Percentiles rank a stretch among this genome's conserved stretches.
Conservation (phyloP, 53 echinoderm and acorn worm species). For the Echinometra lucunter region DNA sequence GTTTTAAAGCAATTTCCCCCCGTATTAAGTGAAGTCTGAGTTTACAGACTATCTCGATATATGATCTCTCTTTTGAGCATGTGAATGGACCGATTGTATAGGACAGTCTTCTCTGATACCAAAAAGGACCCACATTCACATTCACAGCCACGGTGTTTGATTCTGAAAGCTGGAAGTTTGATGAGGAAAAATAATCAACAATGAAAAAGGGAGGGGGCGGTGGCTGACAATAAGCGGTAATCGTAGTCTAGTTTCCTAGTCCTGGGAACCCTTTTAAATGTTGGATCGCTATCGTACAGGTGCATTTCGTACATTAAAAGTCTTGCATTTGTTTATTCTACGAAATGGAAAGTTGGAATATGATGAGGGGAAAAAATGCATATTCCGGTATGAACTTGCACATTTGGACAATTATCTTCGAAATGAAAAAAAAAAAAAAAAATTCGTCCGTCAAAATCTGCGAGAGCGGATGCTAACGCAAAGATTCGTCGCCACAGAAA, state of each 20-base stretch:
- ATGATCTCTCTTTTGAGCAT: not conserved
- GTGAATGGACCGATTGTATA: not conserved
- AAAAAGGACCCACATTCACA: too few species aligned
- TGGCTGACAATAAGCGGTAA: not conserved
- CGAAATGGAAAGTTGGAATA: too few species aligned
- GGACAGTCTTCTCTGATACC: not conserved
- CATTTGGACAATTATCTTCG: too few species aligned
- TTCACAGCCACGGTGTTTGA: too few species aligned
- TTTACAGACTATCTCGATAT: too few species aligned
- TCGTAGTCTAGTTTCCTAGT: not conserved
- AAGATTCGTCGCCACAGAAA: conserved; percentile 23
- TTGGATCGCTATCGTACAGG: too few species aligned
- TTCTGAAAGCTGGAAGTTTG: not conserved
- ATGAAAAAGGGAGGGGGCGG: not conserved
- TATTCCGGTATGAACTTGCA: too few species aligned
- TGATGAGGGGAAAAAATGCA: too few species aligned
- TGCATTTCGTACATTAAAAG: too few species aligned
- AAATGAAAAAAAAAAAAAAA: not conserved
- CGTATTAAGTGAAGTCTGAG: too few species aligned
- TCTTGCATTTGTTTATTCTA: too few species aligned
- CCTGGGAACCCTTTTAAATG: not conserved
- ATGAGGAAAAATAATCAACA: not conserved
- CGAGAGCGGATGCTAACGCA: not conserved
- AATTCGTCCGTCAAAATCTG: not conserved
- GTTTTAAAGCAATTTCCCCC: too few species aligned